Evolutionary conservation across 2,888 invertebrate species (phyloP).

Genomic region (Cephalotes varians): DNA sequence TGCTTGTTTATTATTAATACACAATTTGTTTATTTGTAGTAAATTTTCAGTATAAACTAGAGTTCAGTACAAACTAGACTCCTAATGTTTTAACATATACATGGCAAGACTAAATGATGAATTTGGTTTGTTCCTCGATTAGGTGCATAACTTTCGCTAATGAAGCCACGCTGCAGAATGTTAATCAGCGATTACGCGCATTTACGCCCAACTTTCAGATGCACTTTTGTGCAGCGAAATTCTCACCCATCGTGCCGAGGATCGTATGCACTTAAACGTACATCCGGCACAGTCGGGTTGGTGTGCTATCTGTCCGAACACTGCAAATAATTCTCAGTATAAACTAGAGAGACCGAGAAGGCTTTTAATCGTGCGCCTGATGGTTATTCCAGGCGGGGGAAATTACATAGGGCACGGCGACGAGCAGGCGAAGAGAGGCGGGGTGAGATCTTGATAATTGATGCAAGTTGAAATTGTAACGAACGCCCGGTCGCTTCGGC

Average conservation of each 20-base stretch:
- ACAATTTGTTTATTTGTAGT: not conserved
- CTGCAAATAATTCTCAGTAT: slow-evolving; percentile 58
- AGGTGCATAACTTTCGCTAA: slow-evolving; percentile 8
- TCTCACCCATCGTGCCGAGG: slow-evolving; percentile 1
- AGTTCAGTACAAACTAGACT: too few species aligned
- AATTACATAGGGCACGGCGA: slow-evolving; percentile 40
- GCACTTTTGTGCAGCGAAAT: slow-evolving; percentile 31
- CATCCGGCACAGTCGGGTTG: slow-evolving; percentile 21
- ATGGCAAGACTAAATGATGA: not conserved
- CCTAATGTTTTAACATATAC: not conserved
- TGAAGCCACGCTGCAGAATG: slow-evolving; percentile 23
- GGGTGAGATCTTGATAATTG: slow-evolving; percentile 55
- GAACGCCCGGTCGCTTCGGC: slow-evolving; percentile 61
- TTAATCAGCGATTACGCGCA: slow-evolving; percentile 37
- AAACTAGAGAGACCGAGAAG: slow-evolving; percentile 46
- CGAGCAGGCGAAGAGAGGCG: slow-evolving; percentile 8
- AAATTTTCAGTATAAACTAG: not conserved
- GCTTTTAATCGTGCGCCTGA: slow-evolving; percentile 63
- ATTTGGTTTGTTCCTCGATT: slow-evolving; percentile 16
- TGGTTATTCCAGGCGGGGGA: slow-evolving; percentile 64
- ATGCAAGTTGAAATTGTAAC: slow-evolving; percentile 75
- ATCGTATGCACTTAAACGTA: slow-evolving; percentile 45
- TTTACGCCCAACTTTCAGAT: not conserved
- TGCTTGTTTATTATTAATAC: not conserved
- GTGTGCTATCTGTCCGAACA: slow-evolving; percentile 31